Evolutionary conservation across 1,140 invertebrate genomes (phyloP), one percentile per base, ranked within the genome.

Genomic region (Muscidifurax raptorellus): DNA sequence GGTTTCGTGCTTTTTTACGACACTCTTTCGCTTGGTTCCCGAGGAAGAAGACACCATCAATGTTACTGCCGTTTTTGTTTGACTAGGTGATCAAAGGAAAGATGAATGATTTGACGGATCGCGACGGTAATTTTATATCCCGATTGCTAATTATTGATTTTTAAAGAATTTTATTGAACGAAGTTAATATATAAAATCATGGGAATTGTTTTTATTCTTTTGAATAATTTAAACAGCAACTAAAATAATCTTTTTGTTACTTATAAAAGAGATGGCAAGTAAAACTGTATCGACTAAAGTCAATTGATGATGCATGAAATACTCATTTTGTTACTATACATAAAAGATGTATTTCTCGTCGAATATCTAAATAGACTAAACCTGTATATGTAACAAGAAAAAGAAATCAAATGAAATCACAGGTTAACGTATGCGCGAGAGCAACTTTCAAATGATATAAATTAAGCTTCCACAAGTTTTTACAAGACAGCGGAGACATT

Each of bases 1-100:
- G 12, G n/a, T 81, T 81, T 74, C 44, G 44, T 72, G 67, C 67
- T 81, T 81, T 81, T 81, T 81, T 40, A 80, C 52, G 64, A 80
- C 40, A 18, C 32, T 66, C 40, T 15, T 52, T 78, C 22, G 28
- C 28, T 32, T 32, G 52, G 15, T 78, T 32, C 15, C 3, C 28
- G 25, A 28, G 66, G 15, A 9, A 69, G 66, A n/a, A 69, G 22
- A 30, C 2, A 7, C 5, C 13, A 30, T 15, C 15, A 10, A 13
- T 69, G 25, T n/a, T 59, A 22, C 52, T 59, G 15, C 18, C 6
- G 22, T 59, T 59, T 59, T 59, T 22, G 6, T 5, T 59, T 59
- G 52, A 59, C 22, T 59, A 22, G 52, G 15, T 59, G 18, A 59
- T 59, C 22, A 59, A 59, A 18, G 6, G 13, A 18, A n/a, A 22